These are phyloP conservation scores for Siniperca knerii DNA, from an alignment of 2,113 vertebrate species.

Conservation along the genomic window DNA sequence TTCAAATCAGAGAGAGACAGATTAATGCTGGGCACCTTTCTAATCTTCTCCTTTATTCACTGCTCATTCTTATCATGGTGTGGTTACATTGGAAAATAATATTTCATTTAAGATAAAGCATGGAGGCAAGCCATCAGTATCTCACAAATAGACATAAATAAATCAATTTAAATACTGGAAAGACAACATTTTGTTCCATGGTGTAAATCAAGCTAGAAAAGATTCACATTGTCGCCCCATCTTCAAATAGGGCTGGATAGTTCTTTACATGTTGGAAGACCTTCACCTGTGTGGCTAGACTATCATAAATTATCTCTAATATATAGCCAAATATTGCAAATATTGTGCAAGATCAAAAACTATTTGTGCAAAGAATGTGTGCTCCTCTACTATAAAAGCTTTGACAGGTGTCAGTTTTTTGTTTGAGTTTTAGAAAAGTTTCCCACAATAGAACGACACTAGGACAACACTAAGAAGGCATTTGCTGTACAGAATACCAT, in stretches of 20 bases:
- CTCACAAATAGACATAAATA: constrained; percentile 55
- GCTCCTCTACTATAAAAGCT: constrained; percentile 75
- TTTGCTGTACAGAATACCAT: constrained; percentile 70
- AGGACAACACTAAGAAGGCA: constrained; percentile 75
- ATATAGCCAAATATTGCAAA: constrained; percentile 74
- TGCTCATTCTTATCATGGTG: neutral
- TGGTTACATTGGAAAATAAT: constrained; percentile 20
- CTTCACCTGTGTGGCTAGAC: constrained; percentile 67
- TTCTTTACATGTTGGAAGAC: constrained; percentile 80
- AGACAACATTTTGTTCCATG: constrained; percentile 69
- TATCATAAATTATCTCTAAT: constrained; percentile 64
- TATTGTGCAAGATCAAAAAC: constrained; percentile 79
- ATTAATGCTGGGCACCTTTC: constrained; percentile 10
- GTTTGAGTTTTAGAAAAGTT: constrained; percentile 64
- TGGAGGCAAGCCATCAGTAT: constrained; percentile 29
- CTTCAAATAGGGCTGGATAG: constrained; percentile 45
- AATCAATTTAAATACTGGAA: constrained; percentile 42
- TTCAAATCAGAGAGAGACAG: constrained; percentile 16
- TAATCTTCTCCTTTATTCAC: constrained; percentile 16
- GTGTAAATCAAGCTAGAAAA: constrained; percentile 71
- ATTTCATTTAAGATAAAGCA: constrained; percentile 15
- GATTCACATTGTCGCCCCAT: constrained; percentile 60
- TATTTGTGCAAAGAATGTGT: constrained; percentile 79
- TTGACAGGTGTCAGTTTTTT: constrained; percentile 39
- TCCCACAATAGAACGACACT: constrained; percentile 74